phyloP scores from a whole-genome alignment of 1,140 invertebrate genomes.

The Macrotrachela quadricornifera region DNA sequence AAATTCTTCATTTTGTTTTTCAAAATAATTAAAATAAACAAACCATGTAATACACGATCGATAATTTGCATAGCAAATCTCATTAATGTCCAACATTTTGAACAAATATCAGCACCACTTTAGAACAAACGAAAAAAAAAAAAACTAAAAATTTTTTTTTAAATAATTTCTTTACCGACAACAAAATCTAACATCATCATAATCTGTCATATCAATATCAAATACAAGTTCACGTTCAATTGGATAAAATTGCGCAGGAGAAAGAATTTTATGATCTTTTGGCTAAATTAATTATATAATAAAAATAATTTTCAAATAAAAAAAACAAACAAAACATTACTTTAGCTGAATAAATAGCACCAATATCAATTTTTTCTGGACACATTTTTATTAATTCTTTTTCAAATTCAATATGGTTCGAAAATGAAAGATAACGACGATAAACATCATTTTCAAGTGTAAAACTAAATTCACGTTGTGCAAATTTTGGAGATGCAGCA shows the following conservation, averaged over 20 bases:
- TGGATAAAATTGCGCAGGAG: conserved; percentile 28
- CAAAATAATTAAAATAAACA: conserved; percentile 8
- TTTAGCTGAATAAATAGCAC: conserved; percentile 59
- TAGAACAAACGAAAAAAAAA: background rate
- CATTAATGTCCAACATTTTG: conserved; percentile 94
- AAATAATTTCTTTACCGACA: conserved; percentile 14
- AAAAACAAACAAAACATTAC: conserved; percentile 32
- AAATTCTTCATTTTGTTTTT: background rate
- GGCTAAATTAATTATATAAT: conserved; percentile 29
- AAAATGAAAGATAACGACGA: conserved; percentile 68
- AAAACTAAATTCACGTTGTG: conserved; percentile 77
- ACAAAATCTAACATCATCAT: conserved; percentile 82
- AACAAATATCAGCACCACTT: conserved; percentile 54
- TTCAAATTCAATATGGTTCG: conserved; percentile 52
- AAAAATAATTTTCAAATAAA: background rate
- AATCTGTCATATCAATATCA: conserved; percentile 99
- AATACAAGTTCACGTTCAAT: conserved; percentile 76
- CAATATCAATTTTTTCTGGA: conserved; percentile 86
- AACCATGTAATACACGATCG: conserved; percentile 56
- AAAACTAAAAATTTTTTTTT: background rate
- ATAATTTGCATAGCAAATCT: conserved; percentile 70
- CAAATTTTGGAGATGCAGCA: conserved; percentile 43
- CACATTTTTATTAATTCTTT: conserved; percentile 51
- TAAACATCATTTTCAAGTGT: conserved; percentile 81
- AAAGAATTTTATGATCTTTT: conserved; percentile 35